phyloP scores from a whole-genome alignment of 2,113 vertebrate genomes.

The Rhagologus leucostigma region DNA sequence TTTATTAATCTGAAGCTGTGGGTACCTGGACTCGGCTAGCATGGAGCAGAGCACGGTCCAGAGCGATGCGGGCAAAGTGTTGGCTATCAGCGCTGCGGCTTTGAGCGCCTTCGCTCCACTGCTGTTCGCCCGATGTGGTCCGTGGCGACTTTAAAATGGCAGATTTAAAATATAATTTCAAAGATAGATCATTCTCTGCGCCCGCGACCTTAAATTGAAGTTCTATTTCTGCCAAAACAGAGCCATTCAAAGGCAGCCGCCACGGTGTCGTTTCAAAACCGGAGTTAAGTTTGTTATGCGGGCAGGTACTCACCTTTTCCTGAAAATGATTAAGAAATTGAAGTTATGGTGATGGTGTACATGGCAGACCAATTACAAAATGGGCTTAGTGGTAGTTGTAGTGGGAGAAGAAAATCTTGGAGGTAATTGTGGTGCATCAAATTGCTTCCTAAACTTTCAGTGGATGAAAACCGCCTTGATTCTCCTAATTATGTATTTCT shows the following conservation, averaged over 20 bases:
- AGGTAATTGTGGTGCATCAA: neutral
- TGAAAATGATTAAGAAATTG: neutral
- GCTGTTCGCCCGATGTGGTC: neutral
- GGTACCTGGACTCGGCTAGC: neutral
- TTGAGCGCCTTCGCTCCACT: neutral
- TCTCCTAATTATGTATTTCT: neutral
- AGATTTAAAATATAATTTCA: neutral
- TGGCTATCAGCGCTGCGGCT: accelerated
- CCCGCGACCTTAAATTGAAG: accelerated
- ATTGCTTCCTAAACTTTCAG: neutral
- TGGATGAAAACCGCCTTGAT: neutral
- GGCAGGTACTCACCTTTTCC: neutral
- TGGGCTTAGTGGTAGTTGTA: neutral
- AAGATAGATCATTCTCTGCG: neutral
- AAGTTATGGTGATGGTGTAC: neutral
- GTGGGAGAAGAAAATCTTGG: neutral
- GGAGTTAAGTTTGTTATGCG: neutral
- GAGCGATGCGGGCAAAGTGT: neutral
- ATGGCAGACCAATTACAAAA: neutral
- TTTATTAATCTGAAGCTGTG: accelerated
- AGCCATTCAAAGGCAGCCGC: accelerated
- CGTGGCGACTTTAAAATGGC: neutral
- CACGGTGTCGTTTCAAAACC: accelerated
- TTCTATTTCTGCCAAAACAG: neutral
- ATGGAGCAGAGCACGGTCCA: neutral